Percentiles rank a stretch among this genome's conserved stretches.
Conservation (phyloP, 2,888 invertebrate species). For the Pardosa pseudoannulata region DNA sequence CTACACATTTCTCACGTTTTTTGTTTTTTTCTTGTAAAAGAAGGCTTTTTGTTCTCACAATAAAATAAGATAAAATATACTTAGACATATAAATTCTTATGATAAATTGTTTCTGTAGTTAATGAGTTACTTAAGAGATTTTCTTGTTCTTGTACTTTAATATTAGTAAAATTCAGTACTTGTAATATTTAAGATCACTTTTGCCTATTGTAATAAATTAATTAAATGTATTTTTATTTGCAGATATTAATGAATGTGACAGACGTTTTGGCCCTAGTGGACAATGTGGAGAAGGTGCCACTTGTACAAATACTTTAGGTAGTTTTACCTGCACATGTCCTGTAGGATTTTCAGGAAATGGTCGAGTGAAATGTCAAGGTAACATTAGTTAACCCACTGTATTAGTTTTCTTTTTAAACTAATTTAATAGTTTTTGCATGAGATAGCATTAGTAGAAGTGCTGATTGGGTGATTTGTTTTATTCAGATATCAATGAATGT, state of each 20-base stretch:
- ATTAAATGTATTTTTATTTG: conserved; percentile 12
- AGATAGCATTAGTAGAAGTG: no score
- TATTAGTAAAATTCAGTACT: no score
- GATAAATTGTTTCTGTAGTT: no score
- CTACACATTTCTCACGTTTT: no score
- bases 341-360: conserved; percentile 86
- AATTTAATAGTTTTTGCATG: background rate
- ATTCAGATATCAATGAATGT: conserved; percentile 74
- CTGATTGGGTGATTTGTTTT: background rate
- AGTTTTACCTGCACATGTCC: conserved; percentile 89
- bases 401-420: background rate
- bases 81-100: no score
- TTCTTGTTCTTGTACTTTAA: no score
- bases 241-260: conserved; percentile 89
- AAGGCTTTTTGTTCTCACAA: no score
- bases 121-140: no score
- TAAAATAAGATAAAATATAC: no score
- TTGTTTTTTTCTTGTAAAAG: no score
- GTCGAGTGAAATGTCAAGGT: conserved; percentile 86
- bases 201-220: no score
- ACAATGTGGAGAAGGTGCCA: conserved; percentile 88
- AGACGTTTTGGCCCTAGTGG: conserved; percentile 79
- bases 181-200: no score
- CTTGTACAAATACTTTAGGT: conserved; percentile 87
- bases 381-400: background rate